Evolutionary conservation across 2,888 invertebrate genomes (phyloP).

Genomic region (Metellina segmentata): DNA sequence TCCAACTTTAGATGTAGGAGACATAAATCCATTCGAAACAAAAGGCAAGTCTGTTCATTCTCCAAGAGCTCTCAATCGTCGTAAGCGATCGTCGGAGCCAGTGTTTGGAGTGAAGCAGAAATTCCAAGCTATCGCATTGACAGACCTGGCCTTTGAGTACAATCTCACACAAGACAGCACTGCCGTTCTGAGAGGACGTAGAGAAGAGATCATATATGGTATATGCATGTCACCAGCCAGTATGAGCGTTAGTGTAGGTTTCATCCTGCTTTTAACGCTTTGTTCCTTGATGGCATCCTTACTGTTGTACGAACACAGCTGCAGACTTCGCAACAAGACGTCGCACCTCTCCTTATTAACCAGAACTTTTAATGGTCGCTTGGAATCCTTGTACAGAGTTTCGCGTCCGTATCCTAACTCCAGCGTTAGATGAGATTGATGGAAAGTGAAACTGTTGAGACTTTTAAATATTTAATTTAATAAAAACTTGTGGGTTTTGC

Average conservation of each 20-base stretch:
- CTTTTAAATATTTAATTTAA: neutral
- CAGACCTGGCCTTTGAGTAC: constrained; percentile 71
- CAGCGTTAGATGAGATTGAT: neutral
- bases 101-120: constrained; percentile 68
- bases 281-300: constrained; percentile 59
- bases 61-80: constrained; percentile 57
- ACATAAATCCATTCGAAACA: neutral
- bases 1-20: constrained; percentile 40
- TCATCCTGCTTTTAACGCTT: constrained; percentile 64
- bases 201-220: constrained; percentile 72
- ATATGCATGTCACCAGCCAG: constrained; percentile 71
- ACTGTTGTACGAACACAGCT: constrained; percentile 60
- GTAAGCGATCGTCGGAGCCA: constrained; percentile 63
- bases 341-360: constrained; percentile 53
- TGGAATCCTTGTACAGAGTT: constrained; percentile 62
- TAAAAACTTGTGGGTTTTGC: neutral
- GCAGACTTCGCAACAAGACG: constrained; percentile 52
- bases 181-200: constrained; percentile 29
- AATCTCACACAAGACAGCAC: constrained; percentile 56
- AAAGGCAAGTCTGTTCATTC: constrained; percentile 43
- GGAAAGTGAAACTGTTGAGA: neutral
- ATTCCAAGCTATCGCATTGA: constrained; percentile 68
- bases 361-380: constrained; percentile 61
- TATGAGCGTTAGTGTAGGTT: constrained; percentile 54
- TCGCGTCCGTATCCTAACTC: constrained; percentile 31